Evolutionary conservation across 2,113 vertebrate genomes (phyloP), one percentile per base, ranked within the genome.

Genomic region (Tetrax tetrax): DNA sequence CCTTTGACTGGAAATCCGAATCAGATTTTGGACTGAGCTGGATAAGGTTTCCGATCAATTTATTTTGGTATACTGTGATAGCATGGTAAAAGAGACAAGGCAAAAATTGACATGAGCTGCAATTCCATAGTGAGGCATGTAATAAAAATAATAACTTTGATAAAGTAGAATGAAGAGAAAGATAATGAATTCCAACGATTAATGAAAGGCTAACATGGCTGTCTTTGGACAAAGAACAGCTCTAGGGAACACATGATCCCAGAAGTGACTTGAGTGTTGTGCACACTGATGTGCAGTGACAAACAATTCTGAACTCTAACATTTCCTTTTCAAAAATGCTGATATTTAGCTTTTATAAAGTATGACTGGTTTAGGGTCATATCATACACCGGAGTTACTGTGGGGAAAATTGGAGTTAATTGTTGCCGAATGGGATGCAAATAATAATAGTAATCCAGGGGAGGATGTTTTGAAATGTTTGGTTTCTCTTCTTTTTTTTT

Each of bases 391-490:
- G 69, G 51, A 92, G 87, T 33, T 91, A 70, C 89, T 88, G 61
- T 47, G 29, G 86, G 57, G 89, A 95, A 96, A 93, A 94, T 66
- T 61, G 9, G 87, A 54, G 31, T 84, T 94, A 95, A 91, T 51
- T 77, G 60, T 37, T 35, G 51, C 24, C 66, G 54, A 95, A 93
- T 81, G 31, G 51, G 21, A 60, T 81, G 29, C 29, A 83, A 92
- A 90, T 78, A 74, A 81, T 86, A 70, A 50, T 61, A 72, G 15
- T 37, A 93, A 83, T 89, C 21, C 45, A 85, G 65, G 77, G 43
- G 31, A 87, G 10, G 76, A 78, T 74, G 41, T 78, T 75, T 86
- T 90, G 33, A 92, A 87, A 90, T 92, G 45, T 90, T 96, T 95
- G 78, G 47, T 86, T 38, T 65, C 37, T 85, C 7, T 12, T 9